A percentile compares a stretch with the other conserved stretches of the same genome.
Evolutionary conservation across 2,888 invertebrate species (phyloP).

Genomic region (Exocentrus adspersus): DNA sequence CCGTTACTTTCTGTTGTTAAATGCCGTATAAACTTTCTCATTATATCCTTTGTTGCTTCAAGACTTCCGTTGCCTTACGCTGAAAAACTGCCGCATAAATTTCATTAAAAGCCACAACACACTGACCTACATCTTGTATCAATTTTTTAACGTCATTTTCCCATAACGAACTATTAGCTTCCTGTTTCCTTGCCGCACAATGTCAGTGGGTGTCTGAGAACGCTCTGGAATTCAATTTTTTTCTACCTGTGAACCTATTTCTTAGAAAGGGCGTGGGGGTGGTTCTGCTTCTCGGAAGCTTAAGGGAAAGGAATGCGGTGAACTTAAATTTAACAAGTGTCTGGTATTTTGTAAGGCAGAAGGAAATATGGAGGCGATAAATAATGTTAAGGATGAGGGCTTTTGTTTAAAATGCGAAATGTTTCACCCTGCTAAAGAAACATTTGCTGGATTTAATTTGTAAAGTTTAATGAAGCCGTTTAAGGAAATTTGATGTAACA

Average conservation of each 20-base stretch:
- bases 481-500: too few species aligned
- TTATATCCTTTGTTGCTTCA: too few species aligned
- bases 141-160: background rate
- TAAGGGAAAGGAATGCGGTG: background rate
- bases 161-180: background rate
- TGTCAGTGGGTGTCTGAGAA: conserved; percentile 8
- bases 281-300: too few species aligned
- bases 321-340: background rate
- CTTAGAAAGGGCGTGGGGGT: too few species aligned
- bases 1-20: too few species aligned
- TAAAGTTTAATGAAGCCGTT: background rate
- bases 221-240: background rate
- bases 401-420: conserved; percentile 1
- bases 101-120: background rate
- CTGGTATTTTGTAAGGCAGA: background rate
- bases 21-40: too few species aligned
- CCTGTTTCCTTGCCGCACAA: conserved; percentile 2
- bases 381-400: background rate
- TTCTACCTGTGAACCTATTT: conserved; percentile 14
- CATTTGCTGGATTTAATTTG: background rate
- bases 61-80: too few species aligned
- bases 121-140: background rate
- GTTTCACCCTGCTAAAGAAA: too few species aligned
- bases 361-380: background rate
- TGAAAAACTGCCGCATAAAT: background rate